Evolutionary conservation across 2,797 vertebrate species (phyloP).

Genomic region (Amazona ochrocephala): DNA sequence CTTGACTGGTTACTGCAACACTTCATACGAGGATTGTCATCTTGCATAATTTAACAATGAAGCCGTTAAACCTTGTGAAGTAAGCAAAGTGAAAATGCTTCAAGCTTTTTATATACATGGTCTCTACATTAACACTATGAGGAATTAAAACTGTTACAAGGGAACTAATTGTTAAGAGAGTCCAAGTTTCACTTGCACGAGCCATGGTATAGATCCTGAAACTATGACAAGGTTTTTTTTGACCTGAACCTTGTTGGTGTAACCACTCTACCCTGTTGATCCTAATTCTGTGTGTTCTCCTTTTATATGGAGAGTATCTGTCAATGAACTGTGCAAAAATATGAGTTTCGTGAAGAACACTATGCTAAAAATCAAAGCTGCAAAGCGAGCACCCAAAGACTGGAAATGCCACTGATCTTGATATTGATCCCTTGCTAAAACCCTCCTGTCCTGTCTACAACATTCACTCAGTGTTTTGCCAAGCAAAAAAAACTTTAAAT

Average conservation of each 20-base stretch:
- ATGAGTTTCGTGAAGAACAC: neutral
- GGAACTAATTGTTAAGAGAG: neutral
- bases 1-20: slow-evolving; percentile 10
- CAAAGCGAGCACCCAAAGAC: neutral
- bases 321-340: neutral
- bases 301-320: neutral
- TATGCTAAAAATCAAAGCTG: neutral
- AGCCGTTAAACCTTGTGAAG: neutral
- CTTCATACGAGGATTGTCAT: slow-evolving; percentile 29
- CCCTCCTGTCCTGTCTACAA: neutral
- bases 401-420: neutral
- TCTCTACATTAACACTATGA: neutral
- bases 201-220: neutral
- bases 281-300: neutral
- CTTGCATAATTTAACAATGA: slow-evolving; percentile 33
- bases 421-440: neutral
- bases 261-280: neutral
- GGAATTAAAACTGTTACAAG: neutral
- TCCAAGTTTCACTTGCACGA: neutral
- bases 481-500: neutral
- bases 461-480: neutral
- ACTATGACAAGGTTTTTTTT: neutral
- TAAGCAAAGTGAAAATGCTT: slow-evolving; percentile 24
- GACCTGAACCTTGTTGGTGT: neutral
- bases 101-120: neutral